These are phyloP conservation scores for Stenodera caucasica DNA, from an alignment of 2,888 invertebrate genomes.

Conservation along the genomic window DNA sequence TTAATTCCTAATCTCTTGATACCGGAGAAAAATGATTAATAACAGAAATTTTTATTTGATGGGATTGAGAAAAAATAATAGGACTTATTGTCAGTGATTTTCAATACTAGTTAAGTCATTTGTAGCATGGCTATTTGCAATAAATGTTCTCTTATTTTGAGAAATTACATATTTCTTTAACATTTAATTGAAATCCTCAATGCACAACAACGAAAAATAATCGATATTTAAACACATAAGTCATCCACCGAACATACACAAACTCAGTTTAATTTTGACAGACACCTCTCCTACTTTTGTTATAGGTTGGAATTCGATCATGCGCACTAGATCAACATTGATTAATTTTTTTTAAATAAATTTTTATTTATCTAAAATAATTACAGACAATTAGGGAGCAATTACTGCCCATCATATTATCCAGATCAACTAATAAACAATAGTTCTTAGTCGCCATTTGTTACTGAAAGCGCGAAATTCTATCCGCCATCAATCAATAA, in stretches of 20 bases:
- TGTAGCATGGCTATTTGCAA: constrained; percentile 13
- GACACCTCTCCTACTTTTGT: constrained; percentile 30
- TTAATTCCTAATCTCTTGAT: neutral
- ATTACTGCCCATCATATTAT: neutral
- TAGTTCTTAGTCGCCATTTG: neutral
- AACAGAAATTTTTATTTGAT: neutral
- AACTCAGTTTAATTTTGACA: constrained; percentile 43
- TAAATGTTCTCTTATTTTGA: neutral
- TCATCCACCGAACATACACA: constrained; percentile 37
- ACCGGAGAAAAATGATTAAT: neutral
- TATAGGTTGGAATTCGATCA: constrained; percentile 26
- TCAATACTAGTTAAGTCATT: constrained; percentile 35
- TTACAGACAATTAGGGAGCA: neutral
- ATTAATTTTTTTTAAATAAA: constrained; percentile 32
- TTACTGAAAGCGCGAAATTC: neutral
- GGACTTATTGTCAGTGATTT: constrained; percentile 25
- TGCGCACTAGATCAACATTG: constrained; percentile 35
- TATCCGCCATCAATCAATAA: neutral
- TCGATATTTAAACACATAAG: constrained; percentile 35
- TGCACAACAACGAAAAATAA: constrained; percentile 36
- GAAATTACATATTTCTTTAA: constrained; percentile 20
- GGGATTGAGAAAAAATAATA: constrained; percentile 25
- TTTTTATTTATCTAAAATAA: neutral
- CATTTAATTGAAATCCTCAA: constrained; percentile 26
- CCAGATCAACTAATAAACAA: neutral